Percentiles rank a stretch among this genome's conserved stretches.
phyloP scores from a whole-genome alignment of 2,113 vertebrate species.

The Psilopogon haemacephalus region DNA sequence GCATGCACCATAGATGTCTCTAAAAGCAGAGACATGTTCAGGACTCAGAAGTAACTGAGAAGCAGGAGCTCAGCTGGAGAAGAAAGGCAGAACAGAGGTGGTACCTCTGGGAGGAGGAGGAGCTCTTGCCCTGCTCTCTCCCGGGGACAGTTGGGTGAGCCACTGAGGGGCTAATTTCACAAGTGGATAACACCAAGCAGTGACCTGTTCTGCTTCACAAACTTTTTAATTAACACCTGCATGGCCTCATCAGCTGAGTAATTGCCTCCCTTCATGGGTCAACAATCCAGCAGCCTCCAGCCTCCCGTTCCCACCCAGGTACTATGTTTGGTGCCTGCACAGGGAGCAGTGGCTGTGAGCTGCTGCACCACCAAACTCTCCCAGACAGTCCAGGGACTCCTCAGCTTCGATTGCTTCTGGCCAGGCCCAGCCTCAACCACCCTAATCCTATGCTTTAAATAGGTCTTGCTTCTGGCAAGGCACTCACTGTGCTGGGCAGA shows the following conservation, averaged over 20 bases:
- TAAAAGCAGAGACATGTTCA: neutral
- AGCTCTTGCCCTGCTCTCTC: neutral
- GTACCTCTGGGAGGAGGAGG: too few species aligned
- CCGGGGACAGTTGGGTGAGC: neutral
- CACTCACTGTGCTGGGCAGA: rapidly evolving
- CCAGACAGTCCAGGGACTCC: neutral
- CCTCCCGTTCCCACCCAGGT: slow-evolving; percentile 5
- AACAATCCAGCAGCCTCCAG: slow-evolving; percentile 44
- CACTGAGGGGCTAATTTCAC: slow-evolving; percentile 14
- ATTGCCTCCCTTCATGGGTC: slow-evolving; percentile 60
- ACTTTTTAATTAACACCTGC: slow-evolving; percentile 70
- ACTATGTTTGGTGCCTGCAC: neutral
- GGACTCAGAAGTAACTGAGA: neutral
- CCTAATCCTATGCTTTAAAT: neutral
- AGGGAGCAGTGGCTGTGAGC: rapidly evolving
- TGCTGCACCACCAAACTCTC: neutral
- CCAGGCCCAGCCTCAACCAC: neutral
- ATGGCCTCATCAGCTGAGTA: slow-evolving; percentile 51
- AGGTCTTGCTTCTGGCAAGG: neutral
- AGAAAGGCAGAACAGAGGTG: neutral
- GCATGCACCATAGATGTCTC: neutral
- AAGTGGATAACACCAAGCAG: slow-evolving; percentile 51
- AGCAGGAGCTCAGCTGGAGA: neutral
- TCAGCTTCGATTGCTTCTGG: neutral
- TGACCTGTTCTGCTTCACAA: slow-evolving; percentile 53